Conservation (phyloP, 2,888 invertebrate genomes). For the Endotricha flammealis region DNA sequence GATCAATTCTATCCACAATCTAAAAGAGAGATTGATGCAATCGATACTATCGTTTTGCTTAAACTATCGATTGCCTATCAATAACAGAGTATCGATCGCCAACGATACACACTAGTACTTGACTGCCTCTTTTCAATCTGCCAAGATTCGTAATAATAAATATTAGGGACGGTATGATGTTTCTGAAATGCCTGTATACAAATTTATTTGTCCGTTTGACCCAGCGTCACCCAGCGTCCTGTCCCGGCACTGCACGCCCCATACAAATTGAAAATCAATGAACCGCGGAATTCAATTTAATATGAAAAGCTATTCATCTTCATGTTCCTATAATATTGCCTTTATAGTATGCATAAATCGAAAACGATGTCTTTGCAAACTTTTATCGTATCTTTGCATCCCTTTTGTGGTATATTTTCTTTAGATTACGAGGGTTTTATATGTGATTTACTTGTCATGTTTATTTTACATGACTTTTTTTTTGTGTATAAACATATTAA, state of each 20-base stretch:
- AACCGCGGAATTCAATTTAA: constrained; percentile 63
- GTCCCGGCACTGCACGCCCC: constrained; percentile 35
- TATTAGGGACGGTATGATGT: not conserved
- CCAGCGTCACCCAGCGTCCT: constrained; percentile 1
- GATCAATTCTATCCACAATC: too few species aligned
- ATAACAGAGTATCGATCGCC: too few species aligned
- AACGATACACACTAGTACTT: too few species aligned
- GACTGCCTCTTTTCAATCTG: too few species aligned
- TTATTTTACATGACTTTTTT: too few species aligned
- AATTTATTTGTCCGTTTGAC: constrained; percentile 3
- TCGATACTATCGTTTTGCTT: too few species aligned
- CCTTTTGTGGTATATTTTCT: constrained; percentile 24
- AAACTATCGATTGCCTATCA: too few species aligned
- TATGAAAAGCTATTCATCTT: constrained; percentile 64
- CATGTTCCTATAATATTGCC: constrained; percentile 25
- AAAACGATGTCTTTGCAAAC: constrained; percentile 29
- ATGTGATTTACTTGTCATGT: too few species aligned
- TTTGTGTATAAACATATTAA: too few species aligned
- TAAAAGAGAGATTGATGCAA: too few species aligned
- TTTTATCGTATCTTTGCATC: constrained; percentile 26
- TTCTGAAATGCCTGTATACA: not conserved
- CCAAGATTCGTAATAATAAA: too few species aligned
- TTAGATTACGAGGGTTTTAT: too few species aligned
- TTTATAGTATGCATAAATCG: constrained; percentile 19
- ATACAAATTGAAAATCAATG: constrained; percentile 74